These are phyloP conservation scores for mouse (Mus musculus) DNA, from an alignment of 2,113 vertebrate genomes.

Conservation along the genomic window GRCm39 chr11:33853501-33854000, in stretches of 20 bases:
- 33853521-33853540: neutral
- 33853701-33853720: neutral
- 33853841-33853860: neutral
- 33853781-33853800: neutral
- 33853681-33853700: neutral
- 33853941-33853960: neutral
- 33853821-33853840: neutral
- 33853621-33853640: neutral
- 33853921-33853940: neutral
- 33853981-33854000: neutral
- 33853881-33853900: neutral
- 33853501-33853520: neutral
- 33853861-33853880: neutral
- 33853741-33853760: neutral
- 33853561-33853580: neutral
- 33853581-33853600: neutral
- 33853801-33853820: neutral
- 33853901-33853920: neutral
- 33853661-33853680: no score
- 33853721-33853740: neutral
- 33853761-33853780: neutral
- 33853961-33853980: neutral
- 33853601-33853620: neutral
- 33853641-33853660: neutral
- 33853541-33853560: no score